Conservation (phyloP, 2,888 invertebrate genomes). For the Coelinius sp. region DNA sequence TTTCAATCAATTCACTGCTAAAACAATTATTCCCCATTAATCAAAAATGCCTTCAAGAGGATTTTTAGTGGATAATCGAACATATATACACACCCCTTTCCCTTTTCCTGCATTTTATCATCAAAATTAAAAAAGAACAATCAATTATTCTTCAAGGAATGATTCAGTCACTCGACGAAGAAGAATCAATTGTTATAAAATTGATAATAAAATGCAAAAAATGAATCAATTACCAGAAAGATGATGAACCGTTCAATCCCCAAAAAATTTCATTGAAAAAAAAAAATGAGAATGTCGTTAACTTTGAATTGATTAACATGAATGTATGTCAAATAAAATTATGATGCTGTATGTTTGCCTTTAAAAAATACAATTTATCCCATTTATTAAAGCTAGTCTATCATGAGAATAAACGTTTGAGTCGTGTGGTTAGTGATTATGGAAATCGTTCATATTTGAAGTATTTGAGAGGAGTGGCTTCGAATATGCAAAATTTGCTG, state of each 20-base stretch:
- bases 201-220: background rate
- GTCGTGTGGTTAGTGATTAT: too few species aligned
- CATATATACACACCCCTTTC: background rate
- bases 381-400: too few species aligned
- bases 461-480: too few species aligned
- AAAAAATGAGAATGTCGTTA: constrained; percentile 46
- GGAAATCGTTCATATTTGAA: too few species aligned
- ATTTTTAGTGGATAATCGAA: constrained; percentile 4
- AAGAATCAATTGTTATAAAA: background rate
- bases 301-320: constrained; percentile 52
- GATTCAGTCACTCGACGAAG: background rate
- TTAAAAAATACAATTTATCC: constrained; percentile 32
- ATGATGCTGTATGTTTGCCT: constrained; percentile 46
- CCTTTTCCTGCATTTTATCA: background rate
- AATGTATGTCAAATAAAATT: constrained; percentile 49
- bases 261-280: constrained; percentile 19
- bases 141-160: background rate
- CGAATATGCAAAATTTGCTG: too few species aligned
- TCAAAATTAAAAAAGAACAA: background rate
- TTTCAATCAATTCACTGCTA: background rate
- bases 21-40: constrained; percentile 11
- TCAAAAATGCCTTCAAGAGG: constrained; percentile 19
- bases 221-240: background rate
- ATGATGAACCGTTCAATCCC: background rate
- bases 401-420: too few species aligned